Percentiles rank a stretch among this genome's conserved stretches.
Conservation (phyloP, 2,113 vertebrate genomes). For the Symphodus melops region DNA sequence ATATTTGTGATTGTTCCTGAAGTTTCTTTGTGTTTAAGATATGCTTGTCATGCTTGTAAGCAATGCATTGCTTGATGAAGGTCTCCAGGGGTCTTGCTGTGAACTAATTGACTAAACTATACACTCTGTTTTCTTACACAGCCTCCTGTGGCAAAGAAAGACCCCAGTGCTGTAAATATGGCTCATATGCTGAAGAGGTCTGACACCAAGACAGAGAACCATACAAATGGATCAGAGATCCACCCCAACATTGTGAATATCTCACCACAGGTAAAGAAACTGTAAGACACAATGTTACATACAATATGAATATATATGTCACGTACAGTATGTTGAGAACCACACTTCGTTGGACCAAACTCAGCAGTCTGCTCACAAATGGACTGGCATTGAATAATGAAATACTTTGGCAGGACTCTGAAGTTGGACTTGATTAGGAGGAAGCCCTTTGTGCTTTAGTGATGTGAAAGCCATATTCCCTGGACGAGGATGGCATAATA, state of each 20-base stretch:
- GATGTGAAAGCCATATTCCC: constrained; percentile 20
- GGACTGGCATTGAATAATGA: background rate
- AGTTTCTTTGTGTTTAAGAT: background rate
- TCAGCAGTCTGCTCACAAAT: constrained; percentile 8
- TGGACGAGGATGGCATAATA: constrained; percentile 39
- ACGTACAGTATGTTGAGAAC: background rate
- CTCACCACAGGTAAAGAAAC: constrained; percentile 74
- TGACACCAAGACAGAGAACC: constrained; percentile 64
- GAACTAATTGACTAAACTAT: background rate
- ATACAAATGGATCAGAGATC: constrained; percentile 78
- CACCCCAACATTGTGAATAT: constrained; percentile 48
- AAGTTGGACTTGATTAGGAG: constrained; percentile 28
- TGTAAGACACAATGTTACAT: background rate
- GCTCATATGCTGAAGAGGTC: constrained; percentile 78
- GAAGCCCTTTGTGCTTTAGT: constrained; percentile 14
- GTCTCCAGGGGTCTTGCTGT: background rate
- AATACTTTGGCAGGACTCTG: constrained; percentile 1
- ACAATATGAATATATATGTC: background rate
- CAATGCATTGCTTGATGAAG: accelerated
- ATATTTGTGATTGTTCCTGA: constrained; percentile 16
- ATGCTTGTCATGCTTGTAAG: background rate
- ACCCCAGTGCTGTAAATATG: constrained; percentile 75
- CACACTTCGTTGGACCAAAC: background rate
- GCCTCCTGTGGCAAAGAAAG: constrained; percentile 85
- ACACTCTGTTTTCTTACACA: constrained; percentile 48